Base-by-base conservation (phyloP, 1,140 invertebrate genomes). In the Halyomorpha halys region DNA sequence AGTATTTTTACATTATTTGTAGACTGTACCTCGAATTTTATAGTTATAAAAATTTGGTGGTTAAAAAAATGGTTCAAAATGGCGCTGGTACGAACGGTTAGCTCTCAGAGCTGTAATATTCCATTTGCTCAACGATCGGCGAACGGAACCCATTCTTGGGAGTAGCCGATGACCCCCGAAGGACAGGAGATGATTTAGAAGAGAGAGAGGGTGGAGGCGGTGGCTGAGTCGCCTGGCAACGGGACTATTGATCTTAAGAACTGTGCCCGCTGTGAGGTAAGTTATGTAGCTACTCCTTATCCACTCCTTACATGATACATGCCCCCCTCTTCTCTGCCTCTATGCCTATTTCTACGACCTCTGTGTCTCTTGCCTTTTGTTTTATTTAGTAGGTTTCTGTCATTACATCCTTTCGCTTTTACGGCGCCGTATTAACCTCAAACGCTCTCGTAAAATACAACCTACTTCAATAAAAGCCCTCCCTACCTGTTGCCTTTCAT, bases 191-290 rank as follows among this genome's bases (percentile, higher is more conserved):
- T 56, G 53, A 56, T 56, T 56, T 56, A 56, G 53, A 49, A 39
- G n/a, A 49, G n/a, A 6, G 21, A 49, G 47, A 49, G n/a, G 47
- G 47, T 18, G 47, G 47, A 56, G 23, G 53, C 19, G 53, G 53
- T 19, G 47, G 47, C 47, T 49, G 47, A 18, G 53, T 56, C 18
- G 53, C 53, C 53, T 56, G 14, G 59, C 30, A 44, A 60, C 59
- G 13, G n/a, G n/a, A 34, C 59, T 60, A 60, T 60, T 60, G 59
- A 60, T 60, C 59, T 60, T 60, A 60, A 60, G 59, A 60, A 60
- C 59, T 60, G 16, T n/a, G 13, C 39, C 59, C 16, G 13, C n/a
- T n/a, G 11, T 16, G 23, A 15, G 18, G 6, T 56, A 56, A 56
- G 19, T 56, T 56, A 56, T 56, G 19, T 56, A 56, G 19, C 53